Conservation (phyloP, 2,113 vertebrate species). For the Vulpes lagopus region DNA sequence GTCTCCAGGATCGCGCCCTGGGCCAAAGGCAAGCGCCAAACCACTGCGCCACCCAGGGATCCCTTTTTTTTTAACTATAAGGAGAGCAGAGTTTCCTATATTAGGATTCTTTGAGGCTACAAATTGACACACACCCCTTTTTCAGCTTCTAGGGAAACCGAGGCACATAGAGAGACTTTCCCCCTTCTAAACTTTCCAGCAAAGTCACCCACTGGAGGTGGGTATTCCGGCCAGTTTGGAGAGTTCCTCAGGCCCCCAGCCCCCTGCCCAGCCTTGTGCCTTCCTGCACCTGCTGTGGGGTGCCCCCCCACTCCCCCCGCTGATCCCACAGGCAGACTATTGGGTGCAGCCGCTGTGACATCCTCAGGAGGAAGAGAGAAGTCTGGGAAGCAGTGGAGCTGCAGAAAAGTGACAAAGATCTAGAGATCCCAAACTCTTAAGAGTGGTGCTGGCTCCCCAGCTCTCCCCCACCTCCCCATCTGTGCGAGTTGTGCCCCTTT, state of each 20-base stretch:
- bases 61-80: neutral
- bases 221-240: neutral
- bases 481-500: neutral
- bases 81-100: neutral
- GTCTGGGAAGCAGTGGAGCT: neutral
- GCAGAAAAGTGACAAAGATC: neutral
- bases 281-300: neutral
- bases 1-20: too few species aligned
- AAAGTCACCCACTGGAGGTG: rapidly evolving
- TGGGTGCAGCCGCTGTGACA: neutral
- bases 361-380: neutral
- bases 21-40: too few species aligned
- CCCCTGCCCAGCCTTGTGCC: rapidly evolving
- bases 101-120: neutral
- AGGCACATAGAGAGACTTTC: neutral
- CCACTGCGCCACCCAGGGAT: too few species aligned
- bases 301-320: neutral
- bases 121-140: neutral
- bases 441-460: rapidly evolving
- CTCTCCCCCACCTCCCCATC: rapidly evolving
- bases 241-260: neutral
- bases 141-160: neutral
- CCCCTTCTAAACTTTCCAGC: neutral
- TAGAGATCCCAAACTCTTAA: neutral
- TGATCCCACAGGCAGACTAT: neutral